Base-by-base conservation (phyloP, 1,140 invertebrate genomes). In the Drosophila nebulosa region DNA sequence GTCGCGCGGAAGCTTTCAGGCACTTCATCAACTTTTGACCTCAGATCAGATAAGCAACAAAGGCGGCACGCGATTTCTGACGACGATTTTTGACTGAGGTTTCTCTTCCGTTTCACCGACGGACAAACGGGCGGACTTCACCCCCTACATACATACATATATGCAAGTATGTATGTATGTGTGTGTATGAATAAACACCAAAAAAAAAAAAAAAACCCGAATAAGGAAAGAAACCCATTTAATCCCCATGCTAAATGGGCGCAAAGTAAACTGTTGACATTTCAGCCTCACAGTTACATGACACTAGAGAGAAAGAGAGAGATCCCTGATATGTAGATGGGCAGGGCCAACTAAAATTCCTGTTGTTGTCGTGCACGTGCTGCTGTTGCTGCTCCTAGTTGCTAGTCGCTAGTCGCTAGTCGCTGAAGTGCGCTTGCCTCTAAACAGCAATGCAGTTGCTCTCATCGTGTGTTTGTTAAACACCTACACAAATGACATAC, bases 191-290 rank as follows among this genome's bases (percentile, higher is more conserved):
- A 58, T 10, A 68, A 70, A 69, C 73, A 69, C 10, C 30, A 10
- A 32, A 78, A 71, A 73, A 63, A 59, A 51, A 68, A 73, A 70
- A 32, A 72, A 66, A 30, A 10, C 6, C 6, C 22, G 22, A 14
- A 27, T 9, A 26, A 32, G n/a, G 4, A 56, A 30, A 68, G 73
- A 86, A 86, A 86, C 74, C 83, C 83, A 83, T 86, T 88, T 88
- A 88, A 88, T 83, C 83, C 78, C 75, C 75, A 65, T 70, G 75
- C 71, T 78, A 83, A 88, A 88, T 88, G 83, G 78, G 78, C 74
- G 71, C 83, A 88, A 70, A 83, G 83, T 83, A 88, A 88, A 88
- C 83, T 88, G 83, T 88, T 88, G 83, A 88, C 83, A 88, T 88
- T 88, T 83, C 66, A 76, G 78, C 63, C 83, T 76, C 64, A 36